A percentile compares a stretch with the other conserved stretches of the same genome.
Conservation (phyloP, 2,888 invertebrate species). For the Plebejus argus region DNA sequence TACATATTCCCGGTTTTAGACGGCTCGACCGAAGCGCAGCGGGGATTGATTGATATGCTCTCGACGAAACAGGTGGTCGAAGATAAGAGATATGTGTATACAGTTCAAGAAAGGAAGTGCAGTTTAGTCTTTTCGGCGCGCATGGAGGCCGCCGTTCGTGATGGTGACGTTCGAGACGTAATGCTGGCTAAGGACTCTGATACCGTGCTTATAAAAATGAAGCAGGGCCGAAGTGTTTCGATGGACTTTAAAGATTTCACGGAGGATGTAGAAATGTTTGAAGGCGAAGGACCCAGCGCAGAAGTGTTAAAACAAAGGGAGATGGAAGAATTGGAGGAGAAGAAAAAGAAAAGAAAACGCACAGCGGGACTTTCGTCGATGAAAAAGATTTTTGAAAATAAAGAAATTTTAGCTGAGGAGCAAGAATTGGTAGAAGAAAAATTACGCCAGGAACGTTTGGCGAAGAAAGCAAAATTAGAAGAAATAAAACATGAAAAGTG, state of each 20-base stretch:
- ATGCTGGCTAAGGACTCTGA: constrained; percentile 89
- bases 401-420: constrained; percentile 85
- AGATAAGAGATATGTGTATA: constrained; percentile 86
- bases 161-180: constrained; percentile 88
- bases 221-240: constrained; percentile 88
- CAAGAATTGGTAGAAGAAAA: constrained; percentile 80
- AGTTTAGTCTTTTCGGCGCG: constrained; percentile 87
- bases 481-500: constrained; percentile 71
- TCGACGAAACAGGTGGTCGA: constrained; percentile 80
- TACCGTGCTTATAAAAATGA: constrained; percentile 86
- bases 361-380: constrained; percentile 83
- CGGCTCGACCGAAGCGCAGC: constrained; percentile 84
- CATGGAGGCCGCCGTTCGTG: constrained; percentile 87
- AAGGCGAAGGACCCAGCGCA: constrained; percentile 86
- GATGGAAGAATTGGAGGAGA: constrained; percentile 77
- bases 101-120: constrained; percentile 86
- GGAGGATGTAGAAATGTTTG: constrained; percentile 82
- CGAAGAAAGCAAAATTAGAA: constrained; percentile 71
- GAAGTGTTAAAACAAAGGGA: constrained; percentile 83
- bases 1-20: constrained; percentile 88
- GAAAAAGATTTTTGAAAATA: constrained; percentile 89
- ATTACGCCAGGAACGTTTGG: constrained; percentile 61
- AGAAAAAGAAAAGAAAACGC: constrained; percentile 80
- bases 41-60: constrained; percentile 82
- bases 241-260: constrained; percentile 84